Evolutionary conservation across 2,113 vertebrate genomes (phyloP).

Genomic region (Motacilla alba): DNA sequence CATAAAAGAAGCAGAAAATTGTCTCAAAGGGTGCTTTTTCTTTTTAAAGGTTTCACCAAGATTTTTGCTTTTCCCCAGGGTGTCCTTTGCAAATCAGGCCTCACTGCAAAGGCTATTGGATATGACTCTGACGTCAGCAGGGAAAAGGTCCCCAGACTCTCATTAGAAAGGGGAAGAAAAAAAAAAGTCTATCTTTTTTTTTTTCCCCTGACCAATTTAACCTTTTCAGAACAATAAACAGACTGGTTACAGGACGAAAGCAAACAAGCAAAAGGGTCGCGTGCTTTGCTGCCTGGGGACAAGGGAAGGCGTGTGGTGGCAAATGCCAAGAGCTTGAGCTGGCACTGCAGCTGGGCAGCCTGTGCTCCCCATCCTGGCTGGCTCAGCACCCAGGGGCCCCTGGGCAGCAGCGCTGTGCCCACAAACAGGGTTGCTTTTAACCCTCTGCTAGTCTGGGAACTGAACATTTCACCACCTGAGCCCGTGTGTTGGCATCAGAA

Average conservation of each 20-base stretch:
- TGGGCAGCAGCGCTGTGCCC: not conserved
- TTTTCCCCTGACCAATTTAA: not conserved
- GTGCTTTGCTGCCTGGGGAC: not conserved
- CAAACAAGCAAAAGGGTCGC: not conserved
- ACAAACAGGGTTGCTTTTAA: not conserved
- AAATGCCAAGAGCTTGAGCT: not conserved
- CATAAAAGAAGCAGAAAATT: constrained; percentile 7
- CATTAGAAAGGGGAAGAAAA: constrained; percentile 28
- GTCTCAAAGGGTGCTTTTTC: constrained; percentile 2
- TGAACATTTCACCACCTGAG: not conserved
- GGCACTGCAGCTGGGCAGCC: not conserved
- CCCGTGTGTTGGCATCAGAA: not conserved
- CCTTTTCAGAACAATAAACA: constrained; percentile 51
- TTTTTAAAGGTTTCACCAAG: constrained; percentile 34
- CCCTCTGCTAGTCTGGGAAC: not conserved
- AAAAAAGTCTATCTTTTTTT: not conserved
- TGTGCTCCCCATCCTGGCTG: not conserved
- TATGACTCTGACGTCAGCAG: constrained; percentile 36
- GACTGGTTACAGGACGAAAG: not conserved
- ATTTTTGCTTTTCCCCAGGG: constrained; percentile 51
- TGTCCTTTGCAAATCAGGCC: constrained; percentile 57
- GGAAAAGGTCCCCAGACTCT: constrained; percentile 57
- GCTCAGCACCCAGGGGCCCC: not conserved
- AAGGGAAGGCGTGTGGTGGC: accelerated
- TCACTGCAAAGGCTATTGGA: constrained; percentile 57